These are phyloP conservation scores for Neodiprion virginianus DNA, from an alignment of 1,140 invertebrate species.

Conservation along the genomic window DNA sequence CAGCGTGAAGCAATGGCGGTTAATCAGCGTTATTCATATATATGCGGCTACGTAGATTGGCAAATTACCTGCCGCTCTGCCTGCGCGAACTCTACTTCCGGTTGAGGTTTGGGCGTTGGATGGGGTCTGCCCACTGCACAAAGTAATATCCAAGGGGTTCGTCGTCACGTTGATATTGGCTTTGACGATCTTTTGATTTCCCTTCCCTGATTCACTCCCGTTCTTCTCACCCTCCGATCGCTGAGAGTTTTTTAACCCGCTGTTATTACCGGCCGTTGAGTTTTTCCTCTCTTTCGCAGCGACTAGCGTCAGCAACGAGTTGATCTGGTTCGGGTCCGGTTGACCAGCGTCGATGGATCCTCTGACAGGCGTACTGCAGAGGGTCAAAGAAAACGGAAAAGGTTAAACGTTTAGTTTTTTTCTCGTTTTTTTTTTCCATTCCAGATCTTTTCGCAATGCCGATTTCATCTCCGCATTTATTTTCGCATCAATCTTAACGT, in stretches of 20 bases:
- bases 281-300: conserved; percentile 43
- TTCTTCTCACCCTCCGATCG: conserved; percentile 22
- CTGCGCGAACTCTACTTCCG: conserved; percentile 37
- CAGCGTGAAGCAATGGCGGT: background rate
- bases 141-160: conserved; percentile 66
- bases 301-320: conserved; percentile 44
- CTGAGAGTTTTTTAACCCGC: conserved; percentile 21
- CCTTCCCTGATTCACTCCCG: conserved; percentile 35
- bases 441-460: no score
- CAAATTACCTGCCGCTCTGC: conserved; percentile 48
- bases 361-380: conserved; percentile 53
- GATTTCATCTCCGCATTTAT: no score
- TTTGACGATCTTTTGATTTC: conserved; percentile 40
- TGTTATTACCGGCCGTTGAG: conserved; percentile 19
- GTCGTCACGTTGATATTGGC: conserved; percentile 70
- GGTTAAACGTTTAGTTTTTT: no score
- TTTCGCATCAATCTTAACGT: no score
- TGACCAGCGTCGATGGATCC: conserved; percentile 59
- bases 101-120: conserved; percentile 34
- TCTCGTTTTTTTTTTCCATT: no score
- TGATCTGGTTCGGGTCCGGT: conserved; percentile 46
- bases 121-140: conserved; percentile 40
- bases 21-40: background rate
- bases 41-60: background rate
- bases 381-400: no score